Percentiles rank a stretch among this genome's conserved stretches.
These are phyloP conservation scores for Callipepla californica DNA, from an alignment of 2,113 vertebrate genomes.

Conservation along the genomic window DNA sequence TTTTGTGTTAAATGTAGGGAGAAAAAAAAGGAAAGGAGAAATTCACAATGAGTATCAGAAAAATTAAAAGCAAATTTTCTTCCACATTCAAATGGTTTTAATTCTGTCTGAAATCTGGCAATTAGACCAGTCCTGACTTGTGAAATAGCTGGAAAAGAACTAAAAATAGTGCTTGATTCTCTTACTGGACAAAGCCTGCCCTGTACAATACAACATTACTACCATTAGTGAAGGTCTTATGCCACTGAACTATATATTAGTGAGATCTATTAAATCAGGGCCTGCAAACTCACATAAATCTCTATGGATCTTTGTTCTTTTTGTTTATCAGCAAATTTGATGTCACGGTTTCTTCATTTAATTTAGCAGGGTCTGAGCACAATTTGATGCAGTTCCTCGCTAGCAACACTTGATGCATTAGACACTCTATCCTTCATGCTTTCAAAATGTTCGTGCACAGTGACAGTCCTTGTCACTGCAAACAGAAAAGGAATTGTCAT, in stretches of 20 bases:
- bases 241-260: not conserved
- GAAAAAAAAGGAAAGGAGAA: not conserved
- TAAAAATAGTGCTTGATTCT: not conserved
- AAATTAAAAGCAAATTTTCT: not conserved
- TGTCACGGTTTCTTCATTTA: not conserved
- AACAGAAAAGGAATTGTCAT: not conserved
- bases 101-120: not conserved
- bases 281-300: not conserved
- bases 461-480: not conserved
- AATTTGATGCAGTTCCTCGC: not conserved
- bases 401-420: not conserved
- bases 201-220: not conserved
- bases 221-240: not conserved
- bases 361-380: not conserved
- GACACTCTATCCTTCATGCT: not conserved
- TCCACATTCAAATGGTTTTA: not conserved
- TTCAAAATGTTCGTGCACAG: not conserved
- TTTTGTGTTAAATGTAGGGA: not conserved
- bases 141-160: not conserved
- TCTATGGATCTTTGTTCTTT: not conserved
- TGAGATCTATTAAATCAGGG: not conserved
- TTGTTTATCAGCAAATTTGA: not conserved
- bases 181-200: not conserved
- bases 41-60: not conserved
- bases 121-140: not conserved